Conservation (phyloP, 2,113 vertebrate species). For the Aleadryas rufinucha region DNA sequence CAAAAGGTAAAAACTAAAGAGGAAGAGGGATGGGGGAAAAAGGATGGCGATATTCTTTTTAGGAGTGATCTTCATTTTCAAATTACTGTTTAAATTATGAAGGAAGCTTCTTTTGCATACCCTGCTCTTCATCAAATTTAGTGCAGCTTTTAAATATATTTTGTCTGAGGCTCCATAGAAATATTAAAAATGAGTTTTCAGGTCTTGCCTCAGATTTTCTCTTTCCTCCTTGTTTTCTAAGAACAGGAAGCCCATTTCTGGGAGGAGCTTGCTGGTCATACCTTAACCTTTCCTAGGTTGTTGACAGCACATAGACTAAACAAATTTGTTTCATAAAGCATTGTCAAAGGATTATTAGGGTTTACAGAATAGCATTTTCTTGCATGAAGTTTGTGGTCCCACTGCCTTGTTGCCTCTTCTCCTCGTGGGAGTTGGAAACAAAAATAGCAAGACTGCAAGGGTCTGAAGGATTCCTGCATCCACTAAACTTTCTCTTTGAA, state of each 20-base stretch:
- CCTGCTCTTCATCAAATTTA: background rate
- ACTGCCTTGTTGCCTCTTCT: fast-evolving
- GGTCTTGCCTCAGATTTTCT: background rate
- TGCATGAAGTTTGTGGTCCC: background rate
- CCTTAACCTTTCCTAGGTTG: background rate
- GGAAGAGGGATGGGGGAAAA: fast-evolving
- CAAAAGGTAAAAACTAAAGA: background rate
- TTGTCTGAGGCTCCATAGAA: background rate
- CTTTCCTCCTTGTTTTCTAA: background rate
- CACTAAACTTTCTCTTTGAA: background rate
- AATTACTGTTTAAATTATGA: background rate
- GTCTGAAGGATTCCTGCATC: background rate
- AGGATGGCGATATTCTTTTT: fast-evolving
- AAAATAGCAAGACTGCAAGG: background rate
- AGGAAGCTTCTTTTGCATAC: background rate
- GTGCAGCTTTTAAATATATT: background rate
- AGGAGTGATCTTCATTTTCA: background rate
- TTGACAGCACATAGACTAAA: background rate
- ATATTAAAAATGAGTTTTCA: background rate
- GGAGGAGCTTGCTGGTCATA: background rate
- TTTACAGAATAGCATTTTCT: background rate
- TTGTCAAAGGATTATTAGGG: fast-evolving
- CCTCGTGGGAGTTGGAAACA: background rate
- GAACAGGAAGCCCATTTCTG: background rate
- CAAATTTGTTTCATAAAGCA: background rate